A percentile compares a stretch with the other conserved stretches of the same genome.
These are phyloP conservation scores for Copidosoma aretas DNA, from an alignment of 2,888 invertebrate species.

Conservation along the genomic window DNA sequence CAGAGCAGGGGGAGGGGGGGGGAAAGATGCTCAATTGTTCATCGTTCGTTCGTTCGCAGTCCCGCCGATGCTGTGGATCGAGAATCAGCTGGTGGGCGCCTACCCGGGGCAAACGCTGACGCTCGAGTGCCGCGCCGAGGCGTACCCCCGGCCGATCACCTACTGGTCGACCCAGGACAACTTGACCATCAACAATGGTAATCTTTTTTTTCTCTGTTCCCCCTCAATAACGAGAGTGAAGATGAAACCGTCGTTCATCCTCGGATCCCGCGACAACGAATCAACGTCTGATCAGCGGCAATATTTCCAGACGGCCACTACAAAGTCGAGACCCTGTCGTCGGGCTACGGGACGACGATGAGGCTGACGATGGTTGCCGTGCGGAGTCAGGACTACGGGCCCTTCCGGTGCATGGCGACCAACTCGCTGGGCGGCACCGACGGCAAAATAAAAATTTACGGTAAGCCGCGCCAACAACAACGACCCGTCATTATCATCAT, in stretches of 20 bases:
- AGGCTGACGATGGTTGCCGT: conserved; percentile 61
- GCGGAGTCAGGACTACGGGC: conserved; percentile 59
- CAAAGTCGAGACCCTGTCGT: conserved; percentile 55
- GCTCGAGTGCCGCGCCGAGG: conserved; percentile 65
- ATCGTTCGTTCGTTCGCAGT: too few species aligned
- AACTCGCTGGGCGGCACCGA: conserved; percentile 65
- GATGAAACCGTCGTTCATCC: too few species aligned
- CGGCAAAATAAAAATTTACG: conserved; percentile 64
- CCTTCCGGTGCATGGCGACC: conserved; percentile 63
- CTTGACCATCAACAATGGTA: conserved; percentile 39
- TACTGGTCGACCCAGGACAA: conserved; percentile 64
- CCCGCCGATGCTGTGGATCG: conserved; percentile 66
- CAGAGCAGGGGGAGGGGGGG: too few species aligned
- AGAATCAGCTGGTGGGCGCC: conserved; percentile 66
- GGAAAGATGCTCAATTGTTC: too few species aligned
- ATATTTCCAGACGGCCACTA: conserved; percentile 60
- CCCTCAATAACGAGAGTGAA: too few species aligned
- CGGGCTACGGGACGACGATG: conserved; percentile 61
- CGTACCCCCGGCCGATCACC: conserved; percentile 65
- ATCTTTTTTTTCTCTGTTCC: not conserved
- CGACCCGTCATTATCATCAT: not conserved
- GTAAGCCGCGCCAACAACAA: conserved; percentile 46
- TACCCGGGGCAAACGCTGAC: conserved; percentile 62
- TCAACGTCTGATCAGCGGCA: too few species aligned
- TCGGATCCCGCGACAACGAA: too few species aligned